phyloP scores from a whole-genome alignment of 64 coral and sea anemone genomes.

The Hydrozoanthus tunicans region DNA sequence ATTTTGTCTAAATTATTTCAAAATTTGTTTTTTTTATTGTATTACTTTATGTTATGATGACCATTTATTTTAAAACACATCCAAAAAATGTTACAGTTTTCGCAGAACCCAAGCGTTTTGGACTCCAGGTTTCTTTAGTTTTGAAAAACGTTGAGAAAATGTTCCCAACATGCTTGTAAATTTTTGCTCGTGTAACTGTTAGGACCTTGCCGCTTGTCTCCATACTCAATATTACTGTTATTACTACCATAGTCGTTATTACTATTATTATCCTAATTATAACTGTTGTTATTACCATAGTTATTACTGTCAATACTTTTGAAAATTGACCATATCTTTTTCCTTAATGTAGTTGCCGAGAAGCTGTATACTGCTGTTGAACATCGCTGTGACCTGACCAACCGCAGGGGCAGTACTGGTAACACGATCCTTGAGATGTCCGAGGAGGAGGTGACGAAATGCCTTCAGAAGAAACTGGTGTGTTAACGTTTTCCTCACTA shows the following conservation, averaged over 20 bases:
- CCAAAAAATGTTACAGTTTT: no score
- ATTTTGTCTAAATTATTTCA: no score
- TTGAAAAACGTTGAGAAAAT: no score
- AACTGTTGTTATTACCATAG: background rate
- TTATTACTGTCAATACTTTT: background rate
- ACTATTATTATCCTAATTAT: background rate
- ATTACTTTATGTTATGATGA: no score
- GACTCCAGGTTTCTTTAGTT: no score
- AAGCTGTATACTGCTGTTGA: constrained; percentile 61
- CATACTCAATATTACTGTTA: background rate
- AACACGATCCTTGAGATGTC: constrained; percentile 54
- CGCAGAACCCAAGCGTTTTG: no score
- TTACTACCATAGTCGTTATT: background rate
- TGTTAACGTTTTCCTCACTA: background rate
- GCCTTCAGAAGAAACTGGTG: constrained; percentile 55
- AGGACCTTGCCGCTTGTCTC: no score
- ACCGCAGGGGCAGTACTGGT: background rate
- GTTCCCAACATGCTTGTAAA: no score
- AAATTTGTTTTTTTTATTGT: no score
- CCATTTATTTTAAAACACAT: no score
- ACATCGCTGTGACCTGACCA: constrained; percentile 71
- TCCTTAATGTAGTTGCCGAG: constrained; percentile 52
- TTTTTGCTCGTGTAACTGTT: no score
- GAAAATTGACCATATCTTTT: background rate
- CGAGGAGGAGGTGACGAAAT: constrained; percentile 49